Base-by-base conservation (phyloP, 2,113 vertebrate species). In the Calypte anna region DNA sequence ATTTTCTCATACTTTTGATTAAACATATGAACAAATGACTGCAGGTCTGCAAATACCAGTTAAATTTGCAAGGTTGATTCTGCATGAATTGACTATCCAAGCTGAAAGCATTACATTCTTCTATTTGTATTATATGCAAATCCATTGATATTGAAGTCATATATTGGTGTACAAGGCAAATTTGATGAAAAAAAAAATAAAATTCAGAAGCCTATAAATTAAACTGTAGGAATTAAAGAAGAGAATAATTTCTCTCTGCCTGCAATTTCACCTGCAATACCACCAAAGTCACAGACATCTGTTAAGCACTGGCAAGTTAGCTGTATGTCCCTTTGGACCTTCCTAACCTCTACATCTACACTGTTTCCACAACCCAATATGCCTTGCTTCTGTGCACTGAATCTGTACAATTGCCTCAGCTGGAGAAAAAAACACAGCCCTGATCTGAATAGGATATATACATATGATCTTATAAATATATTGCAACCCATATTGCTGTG, bases 31-130 rank as follows among this genome's bases (percentile, higher is more conserved):
- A 74, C 31, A 84, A 94, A 88, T 38, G 58, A 94, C 66, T 83
- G n/a, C 40, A 94, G 33, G 50, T 93, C 61, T 88, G 72, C 23
- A 83, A 91, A 86, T 73, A 79, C 19, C 85, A 83, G 90, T 70
- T 90, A 73, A 57, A 95, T 88, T 36, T 91, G 76, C 76, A 83
- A 88, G 85, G 82, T 53, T 82, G 88, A 78, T 94, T 94, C 79
- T 83, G 54, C 66, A 70, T 25, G 68, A 90, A 91, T 90, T 84
- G 82, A 83, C 88, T 81, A 61, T 76, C 83, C 76, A 92, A 96
- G 36, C 58, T 88, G 87, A 94, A 96, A 95, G 72, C 63, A 72
- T 88, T 87, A 93, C 51, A 86, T 68, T 84, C 79, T 62, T 73
- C 6, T 79, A 89, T 79, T 92, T 73, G 27, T 76, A 73, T 68